Evolutionary conservation across 2,797 vertebrate species (phyloP).

Genomic region (Zalophus californianus): DNA sequence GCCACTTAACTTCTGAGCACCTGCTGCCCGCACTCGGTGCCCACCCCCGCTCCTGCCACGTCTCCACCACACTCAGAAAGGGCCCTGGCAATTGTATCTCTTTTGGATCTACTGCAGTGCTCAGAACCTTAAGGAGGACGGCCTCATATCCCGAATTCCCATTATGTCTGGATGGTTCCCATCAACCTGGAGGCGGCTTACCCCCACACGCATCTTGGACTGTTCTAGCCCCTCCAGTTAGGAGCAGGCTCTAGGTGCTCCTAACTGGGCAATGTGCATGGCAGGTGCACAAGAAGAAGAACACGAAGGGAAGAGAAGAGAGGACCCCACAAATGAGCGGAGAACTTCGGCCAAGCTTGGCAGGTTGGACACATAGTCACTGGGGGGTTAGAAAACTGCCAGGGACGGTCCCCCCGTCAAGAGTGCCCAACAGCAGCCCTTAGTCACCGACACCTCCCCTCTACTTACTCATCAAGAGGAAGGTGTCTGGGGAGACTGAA

Average conservation of each 20-base stretch:
- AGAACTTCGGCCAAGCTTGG: background rate
- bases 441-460: rapidly evolving
- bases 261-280: rapidly evolving
- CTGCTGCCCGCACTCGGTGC: rapidly evolving
- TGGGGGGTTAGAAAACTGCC: background rate
- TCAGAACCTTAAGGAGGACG: background rate
- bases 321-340: rapidly evolving
- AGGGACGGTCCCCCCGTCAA: background rate
- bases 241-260: background rate
- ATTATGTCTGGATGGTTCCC: rapidly evolving
- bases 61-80: background rate
- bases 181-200: rapidly evolving
- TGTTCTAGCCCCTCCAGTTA: background rate
- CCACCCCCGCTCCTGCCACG: rapidly evolving
- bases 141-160: rapidly evolving
- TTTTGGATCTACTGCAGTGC: background rate
- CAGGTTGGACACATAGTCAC: background rate
- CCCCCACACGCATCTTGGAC: rapidly evolving
- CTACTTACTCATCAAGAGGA: background rate
- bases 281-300: rapidly evolving
- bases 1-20: background rate
- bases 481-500: rapidly evolving
- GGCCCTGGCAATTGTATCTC: background rate
- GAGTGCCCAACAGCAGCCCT: background rate
- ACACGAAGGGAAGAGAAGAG: background rate